Base-by-base conservation (phyloP, 2,113 vertebrate species). In the Martes martes region DNA sequence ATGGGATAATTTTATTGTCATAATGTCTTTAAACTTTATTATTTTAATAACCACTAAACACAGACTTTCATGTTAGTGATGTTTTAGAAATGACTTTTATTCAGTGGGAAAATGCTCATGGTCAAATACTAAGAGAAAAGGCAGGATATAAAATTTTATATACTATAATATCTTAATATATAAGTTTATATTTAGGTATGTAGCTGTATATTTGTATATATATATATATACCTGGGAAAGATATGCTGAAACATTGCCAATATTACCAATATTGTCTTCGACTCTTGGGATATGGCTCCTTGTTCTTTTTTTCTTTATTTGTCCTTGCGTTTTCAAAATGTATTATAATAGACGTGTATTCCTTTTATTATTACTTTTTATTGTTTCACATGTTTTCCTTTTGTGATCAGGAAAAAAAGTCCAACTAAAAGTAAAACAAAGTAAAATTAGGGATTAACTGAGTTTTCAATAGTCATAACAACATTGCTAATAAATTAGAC, bases 61-160 rank as follows among this genome's bases (percentile, higher is more conserved):
- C 6, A 92, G 26, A 78, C 36, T 76, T 91, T 88, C 65, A 83
- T 21, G 23, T 89, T 86, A 47, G 55, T 61, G 13, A 73, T 73
- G 2, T 94, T 89, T 97, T 94, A 8, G 65, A 76, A 89, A 55
- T 63, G 16, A 92, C 89, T 95, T 97, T 55, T 94, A 63, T 91
- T 89, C 19, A 63, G 1, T 81, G 31, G 57, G 42, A 93, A 91
- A 16, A 89, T 69, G 11, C 23, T 65, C n/a, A 55, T 4, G 7
- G 57, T 36, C 11, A 63, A 92, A 82, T 59, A 16, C 39, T 83
- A 57, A 95, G 28, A 91, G 31, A 87, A 95, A 95, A 92, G 47
- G 7, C 23, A 97, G 50, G 18, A 14, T 85, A 67, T 78, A 94
- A 80, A 18, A 93, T 73, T 95, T 84, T 85, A 91, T 33, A 23